Evolutionary conservation across 2,888 invertebrate genomes (phyloP).

Genomic region (Sisyra terminalis): DNA sequence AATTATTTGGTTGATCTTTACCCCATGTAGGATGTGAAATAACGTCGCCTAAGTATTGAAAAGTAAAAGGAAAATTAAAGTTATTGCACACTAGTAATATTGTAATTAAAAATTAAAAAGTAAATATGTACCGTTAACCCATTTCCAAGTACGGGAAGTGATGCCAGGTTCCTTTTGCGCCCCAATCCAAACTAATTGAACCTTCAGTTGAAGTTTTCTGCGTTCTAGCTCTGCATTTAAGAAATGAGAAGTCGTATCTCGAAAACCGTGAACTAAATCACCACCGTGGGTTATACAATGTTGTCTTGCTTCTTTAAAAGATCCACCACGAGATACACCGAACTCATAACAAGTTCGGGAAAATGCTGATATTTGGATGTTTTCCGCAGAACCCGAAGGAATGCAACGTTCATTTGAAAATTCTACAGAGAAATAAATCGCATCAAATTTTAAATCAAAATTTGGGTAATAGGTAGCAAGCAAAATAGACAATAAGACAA

Average conservation of each 20-base stretch:
- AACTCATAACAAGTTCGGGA: constrained; percentile 81
- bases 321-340: constrained; percentile 62
- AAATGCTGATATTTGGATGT: constrained; percentile 68
- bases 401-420: constrained; percentile 75
- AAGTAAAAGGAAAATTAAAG: no score
- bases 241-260: constrained; percentile 40
- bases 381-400: constrained; percentile 54
- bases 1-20: constrained; percentile 88
- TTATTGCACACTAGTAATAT: no score
- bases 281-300: constrained; percentile 50
- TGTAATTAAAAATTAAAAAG: constrained; percentile 13
- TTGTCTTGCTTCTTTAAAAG: constrained; percentile 62
- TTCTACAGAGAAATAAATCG: constrained; percentile 34
- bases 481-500: no score
- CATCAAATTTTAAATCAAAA: no score
- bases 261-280: constrained; percentile 50
- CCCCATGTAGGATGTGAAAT: constrained; percentile 77
- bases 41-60: constrained; percentile 59
- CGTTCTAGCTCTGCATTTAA: constrained; percentile 66
- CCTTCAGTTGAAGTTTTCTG: constrained; percentile 60
- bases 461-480: no score
- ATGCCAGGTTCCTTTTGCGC: constrained; percentile 75
- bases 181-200: constrained; percentile 82
- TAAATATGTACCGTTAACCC: constrained; percentile 60
- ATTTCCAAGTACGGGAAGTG: constrained; percentile 72